These are phyloP conservation scores for Calidris pygmaea DNA, from an alignment of 2,113 vertebrate species.

Conservation along the genomic window DNA sequence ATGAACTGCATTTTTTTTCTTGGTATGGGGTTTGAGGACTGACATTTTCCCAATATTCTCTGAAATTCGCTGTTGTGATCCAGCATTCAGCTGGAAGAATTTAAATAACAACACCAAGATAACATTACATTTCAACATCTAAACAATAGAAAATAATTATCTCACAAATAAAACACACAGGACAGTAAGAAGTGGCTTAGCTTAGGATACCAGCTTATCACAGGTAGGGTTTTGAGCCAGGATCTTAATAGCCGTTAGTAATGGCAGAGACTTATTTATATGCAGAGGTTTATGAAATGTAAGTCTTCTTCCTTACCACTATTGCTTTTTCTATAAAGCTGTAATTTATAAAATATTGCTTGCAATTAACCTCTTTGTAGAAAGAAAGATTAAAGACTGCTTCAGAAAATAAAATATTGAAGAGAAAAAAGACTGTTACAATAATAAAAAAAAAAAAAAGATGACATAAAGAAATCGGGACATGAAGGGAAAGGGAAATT, in stretches of 20 bases:
- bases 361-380: neutral
- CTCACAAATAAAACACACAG: neutral
- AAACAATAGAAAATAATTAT: neutral
- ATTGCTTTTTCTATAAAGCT: neutral
- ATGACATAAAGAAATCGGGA: neutral
- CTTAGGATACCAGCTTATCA: neutral
- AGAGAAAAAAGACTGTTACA: neutral
- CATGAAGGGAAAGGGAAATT: neutral
- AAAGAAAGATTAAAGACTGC: neutral
- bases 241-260: neutral
- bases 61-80: neutral
- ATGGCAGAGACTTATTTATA: neutral
- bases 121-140: neutral
- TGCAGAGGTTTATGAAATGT: neutral
- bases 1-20: neutral
- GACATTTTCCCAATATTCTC: neutral
- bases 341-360: neutral
- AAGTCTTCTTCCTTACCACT: neutral
- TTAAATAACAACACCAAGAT: neutral
- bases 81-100: neutral
- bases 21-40: neutral
- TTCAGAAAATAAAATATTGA: neutral
- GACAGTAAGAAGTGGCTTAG: neutral
- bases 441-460: neutral
- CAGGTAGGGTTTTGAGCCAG: neutral